Evolutionary conservation across 1,140 invertebrate species (phyloP).

Genomic region (Drosophila pseudoobscura): DNA sequence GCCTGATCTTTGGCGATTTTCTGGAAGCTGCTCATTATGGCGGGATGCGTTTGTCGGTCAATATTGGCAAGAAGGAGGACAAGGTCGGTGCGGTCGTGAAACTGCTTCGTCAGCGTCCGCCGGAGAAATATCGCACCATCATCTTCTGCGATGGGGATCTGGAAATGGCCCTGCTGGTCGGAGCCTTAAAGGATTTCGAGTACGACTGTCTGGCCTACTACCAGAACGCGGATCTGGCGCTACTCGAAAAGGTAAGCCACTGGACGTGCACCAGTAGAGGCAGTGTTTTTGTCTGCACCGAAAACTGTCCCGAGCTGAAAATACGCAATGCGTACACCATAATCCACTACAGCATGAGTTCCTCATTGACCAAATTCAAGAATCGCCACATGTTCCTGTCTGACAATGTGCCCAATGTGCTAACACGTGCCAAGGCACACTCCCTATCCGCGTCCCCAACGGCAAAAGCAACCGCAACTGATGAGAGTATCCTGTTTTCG

Average conservation of each 20-base stretch:
- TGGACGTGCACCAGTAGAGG: conserved; percentile 27
- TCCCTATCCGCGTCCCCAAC: too few relatives aligned
- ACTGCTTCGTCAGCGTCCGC: conserved; percentile 34
- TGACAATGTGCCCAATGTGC: conserved; percentile 29
- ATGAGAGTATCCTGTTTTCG: conserved; percentile 7
- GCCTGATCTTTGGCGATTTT: conserved; percentile 54
- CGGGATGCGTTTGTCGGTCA: conserved; percentile 12
- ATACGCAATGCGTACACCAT: conserved; percentile 51
- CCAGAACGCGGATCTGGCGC: conserved; percentile 24
- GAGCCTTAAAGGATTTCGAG: background rate
- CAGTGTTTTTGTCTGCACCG: conserved; percentile 45
- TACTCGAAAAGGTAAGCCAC: conserved; percentile 14
- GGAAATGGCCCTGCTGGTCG: conserved; percentile 27
- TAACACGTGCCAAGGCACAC: background rate
- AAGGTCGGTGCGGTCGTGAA: conserved; percentile 26
- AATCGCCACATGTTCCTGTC: conserved; percentile 36
- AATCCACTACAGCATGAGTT: conserved; percentile 50
- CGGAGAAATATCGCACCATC: conserved; percentile 34
- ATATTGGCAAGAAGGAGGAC: background rate
- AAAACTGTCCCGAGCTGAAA: conserved; percentile 57
- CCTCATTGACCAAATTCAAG: conserved; percentile 54
- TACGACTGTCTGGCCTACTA: conserved; percentile 54
- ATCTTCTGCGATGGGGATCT: conserved; percentile 39
- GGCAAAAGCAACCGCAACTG: rapidly evolving
- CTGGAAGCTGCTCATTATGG: conserved; percentile 64